Conservation (phyloP, 1,140 invertebrate species). For the Neelides sp. region DNA sequence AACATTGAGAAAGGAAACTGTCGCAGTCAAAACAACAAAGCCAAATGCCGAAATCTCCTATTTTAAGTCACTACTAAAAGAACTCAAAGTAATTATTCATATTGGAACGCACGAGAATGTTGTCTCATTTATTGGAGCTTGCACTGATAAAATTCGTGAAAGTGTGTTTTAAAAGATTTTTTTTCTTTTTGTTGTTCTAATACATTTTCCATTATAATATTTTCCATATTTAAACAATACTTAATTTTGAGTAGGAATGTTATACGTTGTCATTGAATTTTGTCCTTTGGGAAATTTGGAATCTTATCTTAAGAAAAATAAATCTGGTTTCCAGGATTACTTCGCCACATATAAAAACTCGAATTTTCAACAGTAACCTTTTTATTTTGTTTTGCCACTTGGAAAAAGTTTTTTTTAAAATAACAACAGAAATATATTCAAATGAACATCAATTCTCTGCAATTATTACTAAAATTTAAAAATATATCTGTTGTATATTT, state of each 20-base stretch:
- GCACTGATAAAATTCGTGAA: conserved; percentile 3
- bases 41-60: conserved; percentile 7
- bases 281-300: conserved; percentile 2
- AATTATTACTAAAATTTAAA: no score
- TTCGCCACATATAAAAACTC: no score
- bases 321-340: neutral
- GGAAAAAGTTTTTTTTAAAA: no score
- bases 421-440: no score
- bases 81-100: conserved; percentile 14
- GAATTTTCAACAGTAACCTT: no score
- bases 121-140: conserved; percentile 11
- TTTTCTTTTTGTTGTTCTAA: neutral
- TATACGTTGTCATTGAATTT: conserved; percentile 7
- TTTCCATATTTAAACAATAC: neutral
- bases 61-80: conserved; percentile 11
- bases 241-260: neutral
- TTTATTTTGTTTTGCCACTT: no score
- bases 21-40: conserved; percentile 12
- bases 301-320: neutral
- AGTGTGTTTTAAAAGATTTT: conserved; percentile 6
- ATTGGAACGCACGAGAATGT: conserved; percentile 11
- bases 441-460: no score
- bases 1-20: no score
- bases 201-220: neutral
- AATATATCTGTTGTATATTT: no score